A percentile compares a stretch with the other conserved stretches of the same genome.
Conservation (phyloP, 2,113 vertebrate genomes). For the Notiomystis cincta region DNA sequence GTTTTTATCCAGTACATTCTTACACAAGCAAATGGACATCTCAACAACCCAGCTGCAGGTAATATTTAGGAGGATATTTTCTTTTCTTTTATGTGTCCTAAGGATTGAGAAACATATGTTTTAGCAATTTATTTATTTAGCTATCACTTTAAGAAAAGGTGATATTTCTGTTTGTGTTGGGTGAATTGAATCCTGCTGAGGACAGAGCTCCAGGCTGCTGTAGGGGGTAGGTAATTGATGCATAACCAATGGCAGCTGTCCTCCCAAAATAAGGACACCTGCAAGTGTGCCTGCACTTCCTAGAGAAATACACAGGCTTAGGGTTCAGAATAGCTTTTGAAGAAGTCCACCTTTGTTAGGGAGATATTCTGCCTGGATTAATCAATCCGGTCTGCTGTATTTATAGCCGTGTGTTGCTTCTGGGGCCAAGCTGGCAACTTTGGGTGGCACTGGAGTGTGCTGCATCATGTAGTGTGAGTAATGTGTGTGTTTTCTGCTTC, state of each 20-base stretch:
- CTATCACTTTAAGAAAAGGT: background rate
- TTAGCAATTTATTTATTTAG: too few relatives aligned
- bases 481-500: background rate
- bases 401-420: rapidly evolving
- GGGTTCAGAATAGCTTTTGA: background rate
- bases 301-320: background rate
- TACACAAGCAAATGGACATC: background rate
- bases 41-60: background rate
- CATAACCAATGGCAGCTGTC: background rate
- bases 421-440: background rate
- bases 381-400: background rate
- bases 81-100: background rate
- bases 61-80: background rate
- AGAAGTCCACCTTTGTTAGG: background rate
- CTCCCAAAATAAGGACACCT: background rate
- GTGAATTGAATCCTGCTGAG: background rate
- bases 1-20: background rate
- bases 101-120: background rate
- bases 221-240: rapidly evolving
- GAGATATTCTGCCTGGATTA: background rate
- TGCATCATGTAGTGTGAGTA: background rate
- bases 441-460: background rate
- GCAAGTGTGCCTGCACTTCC: background rate
- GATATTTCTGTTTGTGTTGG: background rate
- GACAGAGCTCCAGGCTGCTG: background rate